phyloP scores from a whole-genome alignment of 2,113 vertebrate genomes.

The Eretmochelys imbricata region DNA sequence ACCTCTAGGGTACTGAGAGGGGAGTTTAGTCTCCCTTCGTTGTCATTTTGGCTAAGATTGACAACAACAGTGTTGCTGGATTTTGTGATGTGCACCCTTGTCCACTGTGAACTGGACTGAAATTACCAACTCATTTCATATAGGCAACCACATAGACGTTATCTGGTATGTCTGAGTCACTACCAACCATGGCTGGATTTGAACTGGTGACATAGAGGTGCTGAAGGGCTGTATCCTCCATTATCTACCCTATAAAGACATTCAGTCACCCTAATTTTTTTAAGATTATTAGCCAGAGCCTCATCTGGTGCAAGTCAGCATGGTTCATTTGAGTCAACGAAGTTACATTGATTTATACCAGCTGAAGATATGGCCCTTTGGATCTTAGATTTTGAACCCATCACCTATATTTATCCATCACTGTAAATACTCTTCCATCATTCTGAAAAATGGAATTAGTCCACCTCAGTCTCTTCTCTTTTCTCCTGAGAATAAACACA shows the following conservation, averaged over 20 bases:
- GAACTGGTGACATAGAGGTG: conserved; percentile 6
- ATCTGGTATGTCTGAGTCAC: not conserved
- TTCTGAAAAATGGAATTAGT: not conserved
- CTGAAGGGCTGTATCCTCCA: conserved; percentile 19
- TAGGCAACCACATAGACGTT: not conserved
- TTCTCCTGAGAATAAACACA: not conserved
- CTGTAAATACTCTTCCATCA: not conserved
- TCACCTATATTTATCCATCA: not conserved
- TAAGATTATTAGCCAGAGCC: conserved; percentile 14
- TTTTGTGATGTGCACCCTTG: not conserved
- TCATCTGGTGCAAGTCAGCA: not conserved
- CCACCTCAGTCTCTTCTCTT: not conserved
- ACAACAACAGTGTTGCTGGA: not conserved
- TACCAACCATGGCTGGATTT: not conserved
- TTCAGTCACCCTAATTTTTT: not conserved
- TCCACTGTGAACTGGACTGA: not conserved
- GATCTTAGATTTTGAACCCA: not conserved
- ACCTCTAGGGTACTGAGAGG: not conserved
- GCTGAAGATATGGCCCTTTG: not conserved
- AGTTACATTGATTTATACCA: not conserved
- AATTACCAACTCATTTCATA: not conserved
- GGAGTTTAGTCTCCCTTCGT: not conserved
- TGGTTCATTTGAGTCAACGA: not conserved
- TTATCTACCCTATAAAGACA: not conserved
- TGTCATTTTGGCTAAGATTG: not conserved